A percentile compares a stretch with the other conserved stretches of the same genome.
These are phyloP conservation scores for Xiphias gladius DNA, from an alignment of 2,113 vertebrate species.

Conservation along the genomic window DNA sequence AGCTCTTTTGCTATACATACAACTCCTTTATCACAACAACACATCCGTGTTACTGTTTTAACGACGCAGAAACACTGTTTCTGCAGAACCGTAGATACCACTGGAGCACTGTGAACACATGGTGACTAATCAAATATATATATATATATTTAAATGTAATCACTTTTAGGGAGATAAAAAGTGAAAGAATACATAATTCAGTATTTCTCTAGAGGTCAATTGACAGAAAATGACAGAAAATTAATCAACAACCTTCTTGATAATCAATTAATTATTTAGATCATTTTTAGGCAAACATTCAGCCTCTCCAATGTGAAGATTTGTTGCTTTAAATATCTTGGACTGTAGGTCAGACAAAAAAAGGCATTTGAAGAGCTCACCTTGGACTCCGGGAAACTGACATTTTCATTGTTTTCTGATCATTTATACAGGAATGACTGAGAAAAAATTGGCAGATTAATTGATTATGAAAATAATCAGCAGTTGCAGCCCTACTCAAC, in stretches of 20 bases:
- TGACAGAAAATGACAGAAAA: too few species aligned
- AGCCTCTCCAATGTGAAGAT: neutral
- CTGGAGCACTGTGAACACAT: too few species aligned
- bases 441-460: neutral
- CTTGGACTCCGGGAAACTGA: neutral
- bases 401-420: neutral
- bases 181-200: too few species aligned
- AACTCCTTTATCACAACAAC: neutral
- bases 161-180: too few species aligned
- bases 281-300: neutral
- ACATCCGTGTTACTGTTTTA: neutral
- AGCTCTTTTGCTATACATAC: too few species aligned
- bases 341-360: neutral
- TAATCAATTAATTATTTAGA: neutral
- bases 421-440: neutral
- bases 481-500: neutral
- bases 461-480: neutral
- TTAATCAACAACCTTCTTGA: neutral
- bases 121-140: too few species aligned
- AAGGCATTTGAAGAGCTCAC: too few species aligned
- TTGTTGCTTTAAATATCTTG: neutral
- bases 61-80: too few species aligned
- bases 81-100: too few species aligned
- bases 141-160: too few species aligned
- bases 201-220: too few species aligned